These are phyloP conservation scores for Macrotis lagotis DNA, from an alignment of 2,113 vertebrate genomes.

Conservation along the genomic window DNA sequence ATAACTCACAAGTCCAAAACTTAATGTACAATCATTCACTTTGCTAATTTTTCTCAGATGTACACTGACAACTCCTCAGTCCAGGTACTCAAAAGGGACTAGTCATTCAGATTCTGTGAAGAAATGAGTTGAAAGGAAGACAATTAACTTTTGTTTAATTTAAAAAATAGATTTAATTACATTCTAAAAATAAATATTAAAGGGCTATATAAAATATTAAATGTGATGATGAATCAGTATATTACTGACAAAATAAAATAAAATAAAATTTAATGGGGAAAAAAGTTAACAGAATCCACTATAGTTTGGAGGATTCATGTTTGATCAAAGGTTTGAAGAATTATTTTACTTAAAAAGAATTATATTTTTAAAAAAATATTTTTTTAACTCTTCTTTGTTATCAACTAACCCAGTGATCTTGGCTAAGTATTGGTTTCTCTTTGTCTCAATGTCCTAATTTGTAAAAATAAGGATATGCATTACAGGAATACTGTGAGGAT, in stretches of 20 bases:
- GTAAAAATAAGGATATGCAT: not conserved
- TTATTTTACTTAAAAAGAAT: not conserved
- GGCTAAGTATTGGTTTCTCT: not conserved
- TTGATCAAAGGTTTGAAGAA: not conserved
- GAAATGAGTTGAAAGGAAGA: no score
- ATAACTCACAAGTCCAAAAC: not conserved
- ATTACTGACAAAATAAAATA: no score
- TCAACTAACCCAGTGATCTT: not conserved
- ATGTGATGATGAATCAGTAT: no score
- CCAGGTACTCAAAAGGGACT: not conserved
- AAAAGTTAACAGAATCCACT: not conserved
- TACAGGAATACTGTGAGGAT: not conserved
- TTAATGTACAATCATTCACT: not conserved
- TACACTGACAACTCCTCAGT: conserved; percentile 14
- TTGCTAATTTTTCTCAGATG: not conserved
- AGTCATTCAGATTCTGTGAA: not conserved
- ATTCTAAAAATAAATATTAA: no score
- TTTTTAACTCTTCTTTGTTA: not conserved
- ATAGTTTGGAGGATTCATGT: not conserved
- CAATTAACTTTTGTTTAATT: no score
- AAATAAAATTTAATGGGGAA: no score
- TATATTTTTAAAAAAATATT: no score
- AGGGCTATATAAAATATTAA: no score
- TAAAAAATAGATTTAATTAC: no score
- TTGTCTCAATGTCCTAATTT: conserved; percentile 38